A percentile compares a stretch with the other conserved stretches of the same genome.
phyloP scores from a whole-genome alignment of 1,140 invertebrate species.

The Subanguina moxae region DNA sequence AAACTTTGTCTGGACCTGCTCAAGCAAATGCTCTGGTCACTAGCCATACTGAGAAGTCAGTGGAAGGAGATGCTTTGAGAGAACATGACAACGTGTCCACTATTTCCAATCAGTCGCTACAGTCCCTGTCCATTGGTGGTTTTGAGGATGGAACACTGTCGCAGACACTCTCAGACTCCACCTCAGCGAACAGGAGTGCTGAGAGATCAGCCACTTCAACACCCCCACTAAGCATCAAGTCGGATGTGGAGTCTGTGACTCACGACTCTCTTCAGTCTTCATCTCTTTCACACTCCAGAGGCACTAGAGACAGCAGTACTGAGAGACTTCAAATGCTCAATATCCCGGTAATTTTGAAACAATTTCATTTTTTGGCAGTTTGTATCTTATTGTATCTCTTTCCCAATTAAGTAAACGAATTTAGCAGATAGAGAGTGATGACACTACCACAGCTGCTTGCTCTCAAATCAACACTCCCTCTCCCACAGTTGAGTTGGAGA shows the following conservation, averaged over 20 bases:
- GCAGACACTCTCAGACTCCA: background rate
- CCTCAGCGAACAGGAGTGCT: background rate
- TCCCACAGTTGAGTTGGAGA: constrained; percentile 25
- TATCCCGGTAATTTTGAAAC: constrained; percentile 29
- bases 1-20: background rate
- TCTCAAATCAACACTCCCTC: constrained; percentile 23
- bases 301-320: constrained; percentile 3
- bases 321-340: constrained; percentile 38
- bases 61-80: too few relatives aligned
- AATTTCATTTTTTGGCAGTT: too few relatives aligned
- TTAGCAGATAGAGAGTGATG: background rate
- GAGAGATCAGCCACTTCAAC: constrained; percentile 28
- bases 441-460: background rate
- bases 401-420: too few relatives aligned
- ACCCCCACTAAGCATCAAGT: constrained; percentile 51
- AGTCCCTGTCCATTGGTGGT: too few relatives aligned
- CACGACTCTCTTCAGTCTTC: too few relatives aligned
- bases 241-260: constrained; percentile 49
- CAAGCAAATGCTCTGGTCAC: too few relatives aligned
- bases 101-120: too few relatives aligned
- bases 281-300: background rate
- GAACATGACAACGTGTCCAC: too few relatives aligned
- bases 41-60: too few relatives aligned
- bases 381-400: too few relatives aligned
- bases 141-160: too few relatives aligned